Conservation (phyloP, 2,113 vertebrate species). For the Propithecus coquereli region DNA sequence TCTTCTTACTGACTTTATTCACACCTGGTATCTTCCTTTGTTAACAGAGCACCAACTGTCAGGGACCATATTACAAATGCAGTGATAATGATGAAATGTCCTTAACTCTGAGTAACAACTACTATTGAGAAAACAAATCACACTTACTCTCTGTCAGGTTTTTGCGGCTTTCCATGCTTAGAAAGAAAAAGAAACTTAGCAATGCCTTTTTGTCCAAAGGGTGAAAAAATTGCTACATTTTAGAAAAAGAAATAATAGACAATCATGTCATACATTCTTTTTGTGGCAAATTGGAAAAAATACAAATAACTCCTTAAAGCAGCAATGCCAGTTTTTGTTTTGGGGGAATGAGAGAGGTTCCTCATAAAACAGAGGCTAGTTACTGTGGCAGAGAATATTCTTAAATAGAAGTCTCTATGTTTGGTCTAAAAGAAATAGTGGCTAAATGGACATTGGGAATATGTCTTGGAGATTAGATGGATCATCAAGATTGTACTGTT, state of each 20-base stretch:
- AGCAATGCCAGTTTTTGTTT: not conserved
- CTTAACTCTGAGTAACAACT: slow-evolving; percentile 33
- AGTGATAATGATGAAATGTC: slow-evolving; percentile 37
- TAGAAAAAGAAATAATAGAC: slow-evolving; percentile 21
- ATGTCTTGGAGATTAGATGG: not conserved
- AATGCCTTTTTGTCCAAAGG: not conserved
- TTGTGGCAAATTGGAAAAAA: not conserved
- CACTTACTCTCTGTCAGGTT: not conserved
- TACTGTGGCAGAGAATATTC: not conserved
- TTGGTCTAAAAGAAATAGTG: not conserved
- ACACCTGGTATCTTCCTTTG: slow-evolving; percentile 14
- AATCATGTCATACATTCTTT: not conserved
- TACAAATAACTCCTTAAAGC: not conserved
- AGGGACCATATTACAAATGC: slow-evolving; percentile 16
- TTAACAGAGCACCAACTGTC: not conserved
- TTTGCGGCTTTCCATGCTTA: slow-evolving; percentile 20
- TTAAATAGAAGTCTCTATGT: not conserved
- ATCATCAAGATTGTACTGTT: not conserved
- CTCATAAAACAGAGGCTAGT: not conserved
- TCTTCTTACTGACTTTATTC: slow-evolving; percentile 32
- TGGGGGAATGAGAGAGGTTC: not conserved
- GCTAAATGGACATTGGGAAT: not conserved
- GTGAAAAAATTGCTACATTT: not conserved
- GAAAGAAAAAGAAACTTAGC: not conserved
- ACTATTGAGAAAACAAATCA: slow-evolving; percentile 36